A percentile compares a stretch with the other conserved stretches of the same genome.
Evolutionary conservation across 2,888 invertebrate species (phyloP).

Genomic region (Erynnis tages): DNA sequence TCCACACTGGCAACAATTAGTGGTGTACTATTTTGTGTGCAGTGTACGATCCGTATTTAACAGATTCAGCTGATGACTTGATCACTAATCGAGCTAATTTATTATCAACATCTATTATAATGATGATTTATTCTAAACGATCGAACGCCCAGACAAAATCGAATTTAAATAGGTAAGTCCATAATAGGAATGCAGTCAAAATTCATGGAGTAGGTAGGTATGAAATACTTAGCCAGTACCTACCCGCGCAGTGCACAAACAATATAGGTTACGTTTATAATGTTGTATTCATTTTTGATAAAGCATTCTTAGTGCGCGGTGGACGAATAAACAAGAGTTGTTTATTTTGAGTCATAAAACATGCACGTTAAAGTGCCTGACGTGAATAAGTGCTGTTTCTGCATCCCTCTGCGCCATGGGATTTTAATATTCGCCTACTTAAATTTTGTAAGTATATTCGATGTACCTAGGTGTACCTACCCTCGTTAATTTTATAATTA

Average conservation of each 20-base stretch:
- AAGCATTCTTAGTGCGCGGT: constrained; percentile 20
- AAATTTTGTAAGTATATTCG: constrained; percentile 65
- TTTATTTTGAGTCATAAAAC: constrained; percentile 11
- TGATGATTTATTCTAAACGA: too few species aligned
- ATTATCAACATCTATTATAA: too few species aligned
- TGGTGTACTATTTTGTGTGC: too few species aligned
- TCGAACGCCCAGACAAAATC: too few species aligned
- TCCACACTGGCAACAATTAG: too few species aligned
- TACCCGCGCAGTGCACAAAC: neutral
- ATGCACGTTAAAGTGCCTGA: constrained; percentile 55
- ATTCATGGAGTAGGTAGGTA: neutral
- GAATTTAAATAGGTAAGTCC: too few species aligned
- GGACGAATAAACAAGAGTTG: constrained; percentile 18
- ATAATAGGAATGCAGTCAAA: too few species aligned
- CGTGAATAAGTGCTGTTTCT: constrained; percentile 67
- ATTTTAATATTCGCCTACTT: constrained; percentile 67
- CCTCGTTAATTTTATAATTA: constrained; percentile 9
- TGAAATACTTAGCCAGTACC: neutral
- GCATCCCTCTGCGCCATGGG: constrained; percentile 63
- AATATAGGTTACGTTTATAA: neutral
- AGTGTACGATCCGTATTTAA: too few species aligned
- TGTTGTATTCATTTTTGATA: constrained; percentile 19
- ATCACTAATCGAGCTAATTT: too few species aligned
- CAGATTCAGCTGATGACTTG: too few species aligned
- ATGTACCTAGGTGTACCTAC: too few species aligned